Evolutionary conservation across 2,113 vertebrate species (phyloP).

Genomic region (Malurus cyaneus): DNA sequence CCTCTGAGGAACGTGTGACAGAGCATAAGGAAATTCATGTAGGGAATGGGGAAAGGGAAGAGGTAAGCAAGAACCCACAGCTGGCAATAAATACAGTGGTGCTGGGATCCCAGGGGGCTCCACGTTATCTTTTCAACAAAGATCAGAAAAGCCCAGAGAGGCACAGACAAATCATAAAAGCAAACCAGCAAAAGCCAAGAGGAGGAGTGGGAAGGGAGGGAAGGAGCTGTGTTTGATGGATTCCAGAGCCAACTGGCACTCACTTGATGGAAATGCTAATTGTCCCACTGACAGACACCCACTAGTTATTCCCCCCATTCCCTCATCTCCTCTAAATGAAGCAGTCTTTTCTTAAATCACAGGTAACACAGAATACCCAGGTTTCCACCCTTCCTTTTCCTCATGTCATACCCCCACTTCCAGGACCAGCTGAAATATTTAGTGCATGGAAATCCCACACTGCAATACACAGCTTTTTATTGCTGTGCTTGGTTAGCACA

Average conservation of each 20-base stretch:
- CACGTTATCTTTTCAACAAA: accelerated
- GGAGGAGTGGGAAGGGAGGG: slow-evolving; percentile 35
- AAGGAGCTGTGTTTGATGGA: neutral
- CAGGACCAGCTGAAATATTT: neutral
- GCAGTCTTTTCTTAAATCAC: neutral
- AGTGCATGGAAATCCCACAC: neutral
- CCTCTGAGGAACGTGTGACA: neutral
- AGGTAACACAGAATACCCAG: slow-evolving; percentile 17
- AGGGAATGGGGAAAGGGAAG: neutral
- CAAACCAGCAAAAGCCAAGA: neutral
- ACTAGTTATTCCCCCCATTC: neutral
- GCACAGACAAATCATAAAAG: neutral
- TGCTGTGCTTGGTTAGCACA: neutral
- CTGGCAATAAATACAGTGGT: neutral
- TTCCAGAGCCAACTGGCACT: slow-evolving; percentile 33
- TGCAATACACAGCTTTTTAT: neutral
- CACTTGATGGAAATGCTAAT: slow-evolving; percentile 32
- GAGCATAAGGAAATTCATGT: accelerated
- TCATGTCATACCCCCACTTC: neutral
- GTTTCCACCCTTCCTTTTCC: slow-evolving; percentile 44
- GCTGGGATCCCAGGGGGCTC: neutral
- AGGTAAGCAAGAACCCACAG: neutral
- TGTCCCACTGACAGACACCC: slow-evolving; percentile 19
- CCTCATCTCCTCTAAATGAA: neutral
- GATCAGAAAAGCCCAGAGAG: neutral